These are phyloP conservation scores for Oconnorella tubifera DNA, from an alignment of 2,888 invertebrate genomes.

Conservation along the genomic window DNA sequence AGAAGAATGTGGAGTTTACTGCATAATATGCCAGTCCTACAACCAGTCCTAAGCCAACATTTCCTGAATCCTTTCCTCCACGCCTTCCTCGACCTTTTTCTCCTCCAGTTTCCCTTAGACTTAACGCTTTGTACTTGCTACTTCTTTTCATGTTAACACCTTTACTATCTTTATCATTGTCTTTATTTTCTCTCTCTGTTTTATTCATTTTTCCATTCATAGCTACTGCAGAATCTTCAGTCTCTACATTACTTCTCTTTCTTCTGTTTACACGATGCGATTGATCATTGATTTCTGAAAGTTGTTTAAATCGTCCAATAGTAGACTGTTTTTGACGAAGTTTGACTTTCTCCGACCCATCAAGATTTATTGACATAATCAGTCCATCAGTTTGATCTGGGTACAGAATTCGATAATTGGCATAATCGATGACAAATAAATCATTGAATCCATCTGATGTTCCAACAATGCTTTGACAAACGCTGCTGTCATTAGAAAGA, in stretches of 20 bases:
- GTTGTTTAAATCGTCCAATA: background rate
- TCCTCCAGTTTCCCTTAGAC: too few relatives aligned
- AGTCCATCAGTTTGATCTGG: conserved; percentile 73
- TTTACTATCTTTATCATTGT: too few relatives aligned
- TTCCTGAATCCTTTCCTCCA: background rate
- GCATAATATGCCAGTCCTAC: conserved; percentile 58
- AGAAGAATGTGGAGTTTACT: conserved; percentile 69
- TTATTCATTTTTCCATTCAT: too few relatives aligned
- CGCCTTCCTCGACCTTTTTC: background rate
- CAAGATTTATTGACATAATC: conserved; percentile 74
- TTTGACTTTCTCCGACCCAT: conserved; percentile 70
- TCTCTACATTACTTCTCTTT: background rate
- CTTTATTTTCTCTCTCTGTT: too few relatives aligned
- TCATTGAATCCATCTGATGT: conserved; percentile 64
- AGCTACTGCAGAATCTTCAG: background rate
- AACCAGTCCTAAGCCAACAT: conserved; percentile 8
- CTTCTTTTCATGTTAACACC: too few relatives aligned
- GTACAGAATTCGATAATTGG: conserved; percentile 74
- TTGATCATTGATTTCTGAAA: too few relatives aligned
- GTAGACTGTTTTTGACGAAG: conserved; percentile 58
- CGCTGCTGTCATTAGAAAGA: background rate
- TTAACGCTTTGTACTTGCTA: too few relatives aligned
- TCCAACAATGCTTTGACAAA: background rate
- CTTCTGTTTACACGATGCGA: too few relatives aligned
- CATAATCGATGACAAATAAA: conserved; percentile 78